These are phyloP conservation scores for Sebastes cheni DNA, from an alignment of 2,797 vertebrate species.

Conservation along the genomic window DNA sequence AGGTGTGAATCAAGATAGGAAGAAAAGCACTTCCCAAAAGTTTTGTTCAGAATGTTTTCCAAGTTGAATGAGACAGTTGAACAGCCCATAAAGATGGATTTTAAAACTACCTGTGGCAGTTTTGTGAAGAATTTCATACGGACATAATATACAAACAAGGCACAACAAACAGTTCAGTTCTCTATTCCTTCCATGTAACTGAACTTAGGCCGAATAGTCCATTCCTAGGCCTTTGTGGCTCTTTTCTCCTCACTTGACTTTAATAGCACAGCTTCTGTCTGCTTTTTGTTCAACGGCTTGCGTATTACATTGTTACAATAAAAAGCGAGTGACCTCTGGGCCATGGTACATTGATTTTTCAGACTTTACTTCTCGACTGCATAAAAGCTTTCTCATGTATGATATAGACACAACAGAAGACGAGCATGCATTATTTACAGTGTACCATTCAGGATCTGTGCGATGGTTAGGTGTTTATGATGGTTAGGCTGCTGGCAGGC, in stretches of 20 bases:
- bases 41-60: background rate
- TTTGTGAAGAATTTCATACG: background rate
- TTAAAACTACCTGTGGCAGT: background rate
- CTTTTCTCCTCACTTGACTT: conserved; percentile 30
- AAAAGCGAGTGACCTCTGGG: conserved; percentile 47
- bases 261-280: conserved; percentile 40
- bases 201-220: conserved; percentile 27
- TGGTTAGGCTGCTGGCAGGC: conserved; percentile 11
- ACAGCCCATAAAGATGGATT: background rate
- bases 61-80: background rate
- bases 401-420: conserved; percentile 65
- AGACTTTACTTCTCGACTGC: conserved; percentile 61
- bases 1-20: background rate
- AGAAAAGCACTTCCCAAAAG: background rate
- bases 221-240: conserved; percentile 20
- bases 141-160: background rate
- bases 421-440: conserved; percentile 75
- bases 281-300: conserved; percentile 50
- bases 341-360: conserved; percentile 59
- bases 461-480: background rate
- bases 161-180: background rate
- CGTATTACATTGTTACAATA: conserved; percentile 56
- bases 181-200: conserved; percentile 13
- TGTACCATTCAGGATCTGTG: conserved; percentile 38
- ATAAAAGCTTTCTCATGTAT: conserved; percentile 82